Conservation (phyloP, 2,113 vertebrate species). For the Cottus gobio region DNA sequence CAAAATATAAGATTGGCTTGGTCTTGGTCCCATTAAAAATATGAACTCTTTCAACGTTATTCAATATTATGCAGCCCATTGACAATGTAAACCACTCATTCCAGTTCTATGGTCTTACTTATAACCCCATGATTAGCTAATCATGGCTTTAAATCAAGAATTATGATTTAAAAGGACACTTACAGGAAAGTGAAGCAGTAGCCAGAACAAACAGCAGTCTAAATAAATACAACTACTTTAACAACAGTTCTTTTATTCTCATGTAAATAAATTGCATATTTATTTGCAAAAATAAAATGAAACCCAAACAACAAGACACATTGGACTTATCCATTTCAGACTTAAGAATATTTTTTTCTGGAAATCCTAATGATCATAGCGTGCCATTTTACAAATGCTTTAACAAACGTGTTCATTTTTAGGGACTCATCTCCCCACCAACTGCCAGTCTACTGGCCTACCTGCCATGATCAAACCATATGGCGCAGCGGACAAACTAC, state of each 20-base stretch:
- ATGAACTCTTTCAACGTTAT: neutral
- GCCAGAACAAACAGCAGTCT: neutral
- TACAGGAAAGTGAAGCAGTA: neutral
- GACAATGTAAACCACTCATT: neutral
- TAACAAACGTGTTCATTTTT: constrained; percentile 40
- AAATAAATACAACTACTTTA: constrained; percentile 39
- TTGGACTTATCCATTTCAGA: constrained; percentile 42
- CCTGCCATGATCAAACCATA: neutral
- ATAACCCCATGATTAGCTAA: neutral
- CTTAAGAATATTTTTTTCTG: constrained; percentile 21
- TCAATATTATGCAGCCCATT: neutral
- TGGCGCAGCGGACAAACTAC: neutral
- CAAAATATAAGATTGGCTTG: neutral
- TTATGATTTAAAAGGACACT: neutral
- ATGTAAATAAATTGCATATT: constrained; percentile 78
- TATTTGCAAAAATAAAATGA: constrained; percentile 69
- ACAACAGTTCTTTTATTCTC: constrained; percentile 80
- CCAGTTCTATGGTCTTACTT: neutral
- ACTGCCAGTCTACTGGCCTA: neutral
- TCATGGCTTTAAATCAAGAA: neutral
- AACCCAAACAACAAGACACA: constrained; percentile 50
- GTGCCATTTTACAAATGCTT: constrained; percentile 15
- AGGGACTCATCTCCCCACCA: neutral
- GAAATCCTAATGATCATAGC: constrained; percentile 9
- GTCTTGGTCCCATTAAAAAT: neutral